Evolutionary conservation across 2,797 vertebrate genomes (phyloP).

Genomic region (Darevskia mixta): DNA sequence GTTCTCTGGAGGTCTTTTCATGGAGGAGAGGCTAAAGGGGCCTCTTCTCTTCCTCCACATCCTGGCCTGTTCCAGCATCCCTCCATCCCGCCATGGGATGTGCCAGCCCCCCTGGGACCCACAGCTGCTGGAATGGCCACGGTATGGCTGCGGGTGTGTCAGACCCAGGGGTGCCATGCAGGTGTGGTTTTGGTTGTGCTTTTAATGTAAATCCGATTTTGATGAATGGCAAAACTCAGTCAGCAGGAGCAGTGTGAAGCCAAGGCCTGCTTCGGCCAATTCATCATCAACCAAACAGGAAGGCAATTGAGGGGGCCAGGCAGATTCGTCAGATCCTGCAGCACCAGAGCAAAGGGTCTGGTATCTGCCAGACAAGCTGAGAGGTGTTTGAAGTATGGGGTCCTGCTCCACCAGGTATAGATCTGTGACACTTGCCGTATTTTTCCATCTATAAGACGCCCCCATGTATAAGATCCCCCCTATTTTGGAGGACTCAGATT

Average conservation of each 20-base stretch:
- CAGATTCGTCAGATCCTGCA: background rate
- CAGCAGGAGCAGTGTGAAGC: background rate
- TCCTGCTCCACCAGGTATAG: background rate
- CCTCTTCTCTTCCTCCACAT: too few species aligned
- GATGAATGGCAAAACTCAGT: background rate
- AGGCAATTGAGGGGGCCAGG: background rate
- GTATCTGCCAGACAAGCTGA: background rate
- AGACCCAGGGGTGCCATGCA: background rate
- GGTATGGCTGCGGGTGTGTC: too few species aligned
- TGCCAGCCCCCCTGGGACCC: background rate
- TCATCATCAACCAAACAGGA: background rate
- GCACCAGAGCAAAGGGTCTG: background rate
- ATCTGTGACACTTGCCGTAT: background rate
- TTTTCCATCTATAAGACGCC: too few species aligned
- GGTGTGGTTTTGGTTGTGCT: background rate
- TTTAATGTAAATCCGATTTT: background rate
- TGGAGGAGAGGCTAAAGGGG: too few species aligned
- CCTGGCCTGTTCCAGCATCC: background rate
- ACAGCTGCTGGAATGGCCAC: too few species aligned
- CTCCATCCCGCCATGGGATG: background rate
- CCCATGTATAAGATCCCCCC: too few species aligned
- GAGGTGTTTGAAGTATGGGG: too few species aligned
- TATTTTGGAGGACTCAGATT: too few species aligned
- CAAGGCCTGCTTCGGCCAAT: background rate
- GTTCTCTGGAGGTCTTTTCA: background rate